Evolutionary conservation across 2,113 vertebrate species (phyloP).

Genomic region (Tupaia tana): DNA sequence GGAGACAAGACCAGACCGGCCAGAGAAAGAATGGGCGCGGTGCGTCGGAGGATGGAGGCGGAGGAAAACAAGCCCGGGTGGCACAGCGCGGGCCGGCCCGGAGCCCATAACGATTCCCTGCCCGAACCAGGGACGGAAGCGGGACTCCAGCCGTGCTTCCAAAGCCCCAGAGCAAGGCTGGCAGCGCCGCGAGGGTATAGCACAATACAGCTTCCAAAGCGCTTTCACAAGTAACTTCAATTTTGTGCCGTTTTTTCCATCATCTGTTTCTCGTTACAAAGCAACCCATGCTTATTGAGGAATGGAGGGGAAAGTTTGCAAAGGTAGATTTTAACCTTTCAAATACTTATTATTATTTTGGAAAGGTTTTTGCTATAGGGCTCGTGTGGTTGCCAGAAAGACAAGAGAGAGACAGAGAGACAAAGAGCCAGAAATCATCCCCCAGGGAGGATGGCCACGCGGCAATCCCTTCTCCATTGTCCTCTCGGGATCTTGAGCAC

Average conservation of each 20-base stretch:
- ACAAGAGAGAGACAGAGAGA: no score
- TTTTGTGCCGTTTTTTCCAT: conserved; percentile 32
- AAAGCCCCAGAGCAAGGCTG: not conserved
- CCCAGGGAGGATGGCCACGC: no score
- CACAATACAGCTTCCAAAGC: not conserved
- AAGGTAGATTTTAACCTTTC: not conserved
- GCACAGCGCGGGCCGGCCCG: no score
- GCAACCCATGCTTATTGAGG: not conserved
- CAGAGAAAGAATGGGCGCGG: not conserved
- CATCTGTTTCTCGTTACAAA: conserved; percentile 28
- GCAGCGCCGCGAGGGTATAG: not conserved
- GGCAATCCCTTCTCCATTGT: no score
- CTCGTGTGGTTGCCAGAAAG: no score
- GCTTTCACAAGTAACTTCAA: not conserved
- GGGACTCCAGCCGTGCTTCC: not conserved
- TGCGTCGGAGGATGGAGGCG: not conserved
- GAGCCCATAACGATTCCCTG: no score
- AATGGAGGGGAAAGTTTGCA: not conserved
- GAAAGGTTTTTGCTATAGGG: no score
- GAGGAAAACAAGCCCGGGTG: conserved; percentile 41
- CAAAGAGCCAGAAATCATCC: no score
- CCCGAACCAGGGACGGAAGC: not conserved
- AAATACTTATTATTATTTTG: not conserved
- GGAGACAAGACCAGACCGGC: conserved; percentile 66
- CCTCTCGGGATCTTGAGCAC: no score